Percentiles rank a stretch among this genome's conserved stretches.
Conservation (phyloP, 2,888 invertebrate species). For the Drosophila nigricruria region DNA sequence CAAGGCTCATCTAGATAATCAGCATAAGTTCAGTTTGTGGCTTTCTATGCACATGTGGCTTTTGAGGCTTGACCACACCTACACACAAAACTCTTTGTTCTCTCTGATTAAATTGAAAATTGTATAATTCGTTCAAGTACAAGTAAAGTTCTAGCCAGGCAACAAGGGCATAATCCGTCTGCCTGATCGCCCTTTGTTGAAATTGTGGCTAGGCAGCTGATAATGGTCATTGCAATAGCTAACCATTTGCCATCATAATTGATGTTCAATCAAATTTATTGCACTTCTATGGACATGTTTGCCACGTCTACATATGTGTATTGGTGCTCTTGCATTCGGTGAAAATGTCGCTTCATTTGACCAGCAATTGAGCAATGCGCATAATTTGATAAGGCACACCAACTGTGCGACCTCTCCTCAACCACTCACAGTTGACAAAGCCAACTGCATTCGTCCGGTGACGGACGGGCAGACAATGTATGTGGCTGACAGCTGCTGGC, state of each 20-base stretch:
- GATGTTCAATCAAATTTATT: slow-evolving; percentile 47
- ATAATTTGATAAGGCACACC: slow-evolving; percentile 35
- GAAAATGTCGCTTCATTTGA: slow-evolving; percentile 16
- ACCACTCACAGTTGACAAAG: slow-evolving; percentile 26
- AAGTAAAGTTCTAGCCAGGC: background rate
- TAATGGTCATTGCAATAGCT: slow-evolving; percentile 58
- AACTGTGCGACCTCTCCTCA: slow-evolving; percentile 6
- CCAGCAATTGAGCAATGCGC: slow-evolving; percentile 36
- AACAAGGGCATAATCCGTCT: background rate
- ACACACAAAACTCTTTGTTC: slow-evolving; percentile 19
- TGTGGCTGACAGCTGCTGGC: slow-evolving; percentile 53
- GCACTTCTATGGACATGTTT: slow-evolving; percentile 41
- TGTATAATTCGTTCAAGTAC: slow-evolving; percentile 5
- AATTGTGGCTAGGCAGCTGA: slow-evolving; percentile 16
- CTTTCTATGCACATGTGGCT: slow-evolving; percentile 44
- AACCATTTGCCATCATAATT: slow-evolving; percentile 59
- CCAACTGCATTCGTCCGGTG: slow-evolving; percentile 26
- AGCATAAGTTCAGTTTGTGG: slow-evolving; percentile 52
- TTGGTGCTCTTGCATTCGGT: background rate
- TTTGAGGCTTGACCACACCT: slow-evolving; percentile 12
- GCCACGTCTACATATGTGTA: slow-evolving; percentile 10
- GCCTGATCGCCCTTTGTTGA: slow-evolving; percentile 7
- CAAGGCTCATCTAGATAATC: slow-evolving; percentile 29
- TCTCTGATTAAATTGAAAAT: slow-evolving; percentile 20
- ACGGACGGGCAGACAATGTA: slow-evolving; percentile 41